Conservation (phyloP, 2,113 vertebrate species). For the Dromas ardeola region DNA sequence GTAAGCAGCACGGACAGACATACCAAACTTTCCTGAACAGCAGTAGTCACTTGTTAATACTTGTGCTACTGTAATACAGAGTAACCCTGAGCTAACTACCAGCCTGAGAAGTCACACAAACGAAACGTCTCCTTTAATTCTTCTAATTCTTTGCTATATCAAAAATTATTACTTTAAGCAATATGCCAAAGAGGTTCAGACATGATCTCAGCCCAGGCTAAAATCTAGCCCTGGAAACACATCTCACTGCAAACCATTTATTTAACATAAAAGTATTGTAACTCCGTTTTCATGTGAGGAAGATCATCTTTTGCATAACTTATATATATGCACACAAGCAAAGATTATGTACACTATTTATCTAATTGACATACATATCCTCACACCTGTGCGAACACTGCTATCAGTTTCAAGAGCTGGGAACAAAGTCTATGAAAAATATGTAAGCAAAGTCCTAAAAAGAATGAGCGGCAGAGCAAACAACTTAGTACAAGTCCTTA, state of each 20-base stretch:
- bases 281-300: background rate
- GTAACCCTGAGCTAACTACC: background rate
- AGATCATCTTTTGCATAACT: background rate
- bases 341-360: background rate
- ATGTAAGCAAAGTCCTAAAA: background rate
- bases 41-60: background rate
- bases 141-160: background rate
- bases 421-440: background rate
- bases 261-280: background rate
- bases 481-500: background rate
- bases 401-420: background rate
- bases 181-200: background rate
- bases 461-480: background rate
- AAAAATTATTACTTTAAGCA: background rate
- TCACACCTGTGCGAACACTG: background rate
- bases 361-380: background rate
- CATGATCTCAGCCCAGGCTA: background rate
- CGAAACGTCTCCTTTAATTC: background rate
- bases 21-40: background rate
- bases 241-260: background rate
- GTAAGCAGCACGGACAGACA: background rate
- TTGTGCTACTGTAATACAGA: background rate
- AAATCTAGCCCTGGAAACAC: background rate
- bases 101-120: background rate
- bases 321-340: background rate